Evolutionary conservation across 53 echinoderm and acorn worm species (phyloP).

Genomic region (Glandiceps talaboti): DNA sequence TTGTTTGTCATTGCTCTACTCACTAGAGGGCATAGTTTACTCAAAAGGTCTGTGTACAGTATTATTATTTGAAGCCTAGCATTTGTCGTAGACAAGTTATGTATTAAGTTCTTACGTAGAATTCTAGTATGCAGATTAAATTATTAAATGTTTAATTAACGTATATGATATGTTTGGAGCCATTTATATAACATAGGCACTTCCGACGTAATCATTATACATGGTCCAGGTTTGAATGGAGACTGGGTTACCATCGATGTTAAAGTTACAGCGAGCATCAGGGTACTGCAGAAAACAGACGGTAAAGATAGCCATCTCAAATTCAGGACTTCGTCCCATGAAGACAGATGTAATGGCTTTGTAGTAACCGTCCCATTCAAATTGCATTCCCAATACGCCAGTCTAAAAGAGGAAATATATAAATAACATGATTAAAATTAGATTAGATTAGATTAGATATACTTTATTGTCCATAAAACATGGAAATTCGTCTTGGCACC

Average conservation of each 20-base stretch:
- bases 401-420: background rate
- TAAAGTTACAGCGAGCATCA: constrained; percentile 30
- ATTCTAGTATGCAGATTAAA: too few species aligned
- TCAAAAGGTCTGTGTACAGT: too few species aligned
- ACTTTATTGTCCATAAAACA: too few species aligned
- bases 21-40: too few species aligned
- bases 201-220: constrained; percentile 45
- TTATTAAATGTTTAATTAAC: too few species aligned
- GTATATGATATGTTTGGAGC: background rate
- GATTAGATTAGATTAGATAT: too few species aligned
- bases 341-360: constrained; percentile 54
- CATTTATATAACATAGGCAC: constrained; percentile 38
- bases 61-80: too few species aligned
- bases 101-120: too few species aligned
- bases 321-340: constrained; percentile 70
- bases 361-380: background rate
- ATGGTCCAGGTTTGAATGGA: constrained; percentile 60
- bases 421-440: too few species aligned
- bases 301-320: constrained; percentile 78
- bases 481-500: too few species aligned
- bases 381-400: background rate
- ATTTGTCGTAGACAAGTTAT: too few species aligned
- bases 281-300: constrained; percentile 42
- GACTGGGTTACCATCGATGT: constrained; percentile 14
- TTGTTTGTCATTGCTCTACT: too few species aligned